Conservation (phyloP, 1,140 invertebrate genomes). For the Calliphora vicina region DNA sequence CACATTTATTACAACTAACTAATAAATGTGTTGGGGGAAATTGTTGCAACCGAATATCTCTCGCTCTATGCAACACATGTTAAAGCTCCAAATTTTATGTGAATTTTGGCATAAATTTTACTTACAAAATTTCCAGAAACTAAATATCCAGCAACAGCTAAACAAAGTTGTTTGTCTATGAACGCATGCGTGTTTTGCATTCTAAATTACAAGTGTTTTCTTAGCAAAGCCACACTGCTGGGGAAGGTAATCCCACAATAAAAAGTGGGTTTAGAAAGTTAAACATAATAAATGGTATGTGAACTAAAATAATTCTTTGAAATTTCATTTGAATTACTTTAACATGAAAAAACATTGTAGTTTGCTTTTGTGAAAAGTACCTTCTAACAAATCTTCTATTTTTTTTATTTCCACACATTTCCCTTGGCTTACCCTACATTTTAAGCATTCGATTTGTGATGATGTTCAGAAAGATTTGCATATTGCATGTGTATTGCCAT, state of each 20-base stretch:
- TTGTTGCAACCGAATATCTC: too few species aligned
- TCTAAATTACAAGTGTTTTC: not conserved
- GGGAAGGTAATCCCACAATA: not conserved
- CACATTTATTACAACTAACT: too few species aligned
- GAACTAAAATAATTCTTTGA: not conserved
- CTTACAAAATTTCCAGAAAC: not conserved
- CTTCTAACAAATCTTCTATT: not conserved
- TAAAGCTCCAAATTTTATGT: not conserved
- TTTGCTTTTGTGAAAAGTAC: too few species aligned
- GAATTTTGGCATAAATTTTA: not conserved
- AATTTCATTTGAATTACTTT: not conserved
- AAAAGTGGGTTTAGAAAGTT: not conserved
- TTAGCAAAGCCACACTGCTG: not conserved
- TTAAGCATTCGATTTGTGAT: not conserved
- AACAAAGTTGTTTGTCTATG: not conserved
- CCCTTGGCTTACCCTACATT: not conserved
- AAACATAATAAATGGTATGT: too few species aligned
- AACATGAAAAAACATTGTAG: too few species aligned
- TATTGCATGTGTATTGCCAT: not conserved
- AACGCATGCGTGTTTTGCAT: constrained; percentile 12
- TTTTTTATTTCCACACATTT: not conserved
- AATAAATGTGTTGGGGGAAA: too few species aligned
- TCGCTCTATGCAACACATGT: too few species aligned
- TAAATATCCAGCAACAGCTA: not conserved
- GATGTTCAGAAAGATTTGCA: not conserved